Evolutionary conservation across 2,797 vertebrate genomes (phyloP).

Genomic region (Gouania willdenowi): DNA sequence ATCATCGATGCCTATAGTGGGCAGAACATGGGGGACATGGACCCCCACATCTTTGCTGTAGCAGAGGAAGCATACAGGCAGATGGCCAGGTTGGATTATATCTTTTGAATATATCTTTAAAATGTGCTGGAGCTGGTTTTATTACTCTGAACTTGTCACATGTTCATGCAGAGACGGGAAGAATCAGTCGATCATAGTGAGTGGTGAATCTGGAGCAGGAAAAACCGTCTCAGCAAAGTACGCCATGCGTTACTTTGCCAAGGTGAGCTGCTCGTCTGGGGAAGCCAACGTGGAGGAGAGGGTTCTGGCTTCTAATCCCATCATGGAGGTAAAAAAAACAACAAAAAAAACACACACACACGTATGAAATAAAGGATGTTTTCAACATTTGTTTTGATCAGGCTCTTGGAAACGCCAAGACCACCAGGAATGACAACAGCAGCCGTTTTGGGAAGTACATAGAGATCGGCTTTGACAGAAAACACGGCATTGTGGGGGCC

Average conservation of each 20-base stretch:
- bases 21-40: slow-evolving; percentile 97
- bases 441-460: slow-evolving; percentile 99
- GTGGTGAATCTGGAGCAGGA: slow-evolving; percentile 96
- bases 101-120: not conserved
- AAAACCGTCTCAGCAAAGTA: slow-evolving; percentile 98
- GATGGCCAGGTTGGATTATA: slow-evolving; percentile 90
- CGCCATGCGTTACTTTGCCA: slow-evolving; percentile 96
- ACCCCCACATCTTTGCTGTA: slow-evolving; percentile 97
- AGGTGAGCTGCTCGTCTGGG: slow-evolving; percentile 86
- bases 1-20: slow-evolving; percentile 96
- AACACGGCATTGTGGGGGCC: slow-evolving; percentile 87
- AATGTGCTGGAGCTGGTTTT: too few relatives aligned
- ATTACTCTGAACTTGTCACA: too few relatives aligned
- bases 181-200: slow-evolving; percentile 97
- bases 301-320: slow-evolving; percentile 94
- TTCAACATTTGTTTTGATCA: slow-evolving; percentile 36
- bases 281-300: slow-evolving; percentile 89
- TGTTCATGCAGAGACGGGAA: slow-evolving; percentile 81
- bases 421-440: slow-evolving; percentile 97
- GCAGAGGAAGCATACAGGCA: slow-evolving; percentile 96
- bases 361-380: not conserved
- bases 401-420: slow-evolving; percentile 98
- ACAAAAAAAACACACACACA: too few relatives aligned
- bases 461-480: slow-evolving; percentile 92
- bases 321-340: slow-evolving; percentile 89